Base-by-base conservation (phyloP, 92 coral and sea anemone species). In the Zoanthus sociatus region DNA sequence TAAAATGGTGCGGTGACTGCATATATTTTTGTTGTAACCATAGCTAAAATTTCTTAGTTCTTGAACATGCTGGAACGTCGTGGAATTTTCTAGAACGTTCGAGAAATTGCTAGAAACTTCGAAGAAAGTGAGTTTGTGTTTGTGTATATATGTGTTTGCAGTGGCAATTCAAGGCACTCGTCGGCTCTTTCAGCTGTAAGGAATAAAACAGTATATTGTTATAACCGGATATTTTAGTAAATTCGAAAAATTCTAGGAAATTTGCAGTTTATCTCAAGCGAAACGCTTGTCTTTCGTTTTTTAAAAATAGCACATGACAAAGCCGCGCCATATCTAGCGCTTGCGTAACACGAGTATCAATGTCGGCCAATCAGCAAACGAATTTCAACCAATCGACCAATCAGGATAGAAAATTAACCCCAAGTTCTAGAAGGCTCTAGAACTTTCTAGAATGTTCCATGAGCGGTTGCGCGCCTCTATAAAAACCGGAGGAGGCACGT, bases 371-470 rank as follows among this genome's bases (percentile, higher is more conserved):
- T 88, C 91, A 90, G 53, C 84, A 46, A 32, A n/a, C 31, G 83
- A 68, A 26, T 3, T 14, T 12, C 37, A 78, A 64, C 54, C 11
- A 20, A 26, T 32, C 7, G 84, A 92, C 78, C 97, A 90, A 90
- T 90, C 86, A 83, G 82, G 47, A 48, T 1, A 70, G 18, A 78
- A 84, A 14, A 20, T 16, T 26, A 44, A 11, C 79, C 51, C 73
- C 73, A 78, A 63, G 70, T 67, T 90, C 94, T 87, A 90, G 95
- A 92, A 94, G 15, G 85, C 86, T 92, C 98, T 71, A 89, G 87
- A 90, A 90, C 69, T 79, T 71, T 64, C 79, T 82, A 90, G 78
- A 83, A 78, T 82, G 81, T 91, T 87, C 93, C 68, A 91, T 87
- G 86, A 87, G 55, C 88, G 88, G 44, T 67, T 55, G 64, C 71